These are phyloP conservation scores for Albula goreensis DNA, from an alignment of 2,113 vertebrate species.

Conservation along the genomic window DNA sequence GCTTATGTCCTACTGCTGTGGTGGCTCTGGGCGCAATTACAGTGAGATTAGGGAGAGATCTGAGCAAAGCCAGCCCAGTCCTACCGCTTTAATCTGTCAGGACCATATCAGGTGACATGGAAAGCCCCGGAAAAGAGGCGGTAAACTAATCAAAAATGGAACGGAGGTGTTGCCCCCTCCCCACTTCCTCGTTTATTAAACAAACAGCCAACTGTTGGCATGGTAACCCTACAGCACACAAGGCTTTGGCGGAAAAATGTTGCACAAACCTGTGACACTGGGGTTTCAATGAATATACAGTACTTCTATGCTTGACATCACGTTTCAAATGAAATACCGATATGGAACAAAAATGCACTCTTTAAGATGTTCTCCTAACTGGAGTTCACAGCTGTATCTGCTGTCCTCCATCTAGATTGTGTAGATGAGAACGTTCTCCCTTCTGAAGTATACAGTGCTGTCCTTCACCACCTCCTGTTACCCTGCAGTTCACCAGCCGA, in stretches of 20 bases:
- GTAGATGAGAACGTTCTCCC: too few relatives aligned
- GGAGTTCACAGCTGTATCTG: too few relatives aligned
- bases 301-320: not conserved
- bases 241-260: not conserved
- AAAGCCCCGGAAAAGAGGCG: not conserved
- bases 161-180: not conserved
- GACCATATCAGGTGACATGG: not conserved
- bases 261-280: not conserved
- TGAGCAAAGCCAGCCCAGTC: conserved; percentile 37
- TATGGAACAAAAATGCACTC: too few relatives aligned
- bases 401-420: too few relatives aligned
- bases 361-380: too few relatives aligned
- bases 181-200: not conserved
- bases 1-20: not conserved
- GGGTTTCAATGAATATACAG: not conserved
- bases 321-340: not conserved
- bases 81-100: not conserved
- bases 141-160: not conserved
- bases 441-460: too few relatives aligned
- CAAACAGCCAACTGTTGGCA: not conserved
- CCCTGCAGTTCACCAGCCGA: too few relatives aligned
- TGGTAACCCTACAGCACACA: not conserved
- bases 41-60: conserved; percentile 59
- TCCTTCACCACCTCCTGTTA: too few relatives aligned
- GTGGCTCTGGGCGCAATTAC: conserved; percentile 60